These are phyloP conservation scores for Mnemiopsis leidyi DNA, from an alignment of 37 sponge, comb jelly and placozoan genomes.

Conservation along the genomic window DNA sequence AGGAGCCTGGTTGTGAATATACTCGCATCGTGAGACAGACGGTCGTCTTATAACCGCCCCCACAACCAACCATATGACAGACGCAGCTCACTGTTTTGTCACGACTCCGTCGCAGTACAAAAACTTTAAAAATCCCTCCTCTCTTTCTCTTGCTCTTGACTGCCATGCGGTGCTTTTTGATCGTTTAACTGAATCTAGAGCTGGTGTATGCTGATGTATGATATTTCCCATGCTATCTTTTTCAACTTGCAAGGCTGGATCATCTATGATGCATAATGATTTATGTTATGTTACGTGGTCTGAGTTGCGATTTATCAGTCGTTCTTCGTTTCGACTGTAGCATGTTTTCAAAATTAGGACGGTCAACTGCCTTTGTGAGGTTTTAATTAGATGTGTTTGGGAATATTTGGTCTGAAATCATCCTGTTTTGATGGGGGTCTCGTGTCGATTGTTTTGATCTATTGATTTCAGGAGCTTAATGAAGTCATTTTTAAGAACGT, in stretches of 20 bases:
- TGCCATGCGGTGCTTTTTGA: not conserved
- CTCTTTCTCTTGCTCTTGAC: not conserved
- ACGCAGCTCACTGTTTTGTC: not conserved
- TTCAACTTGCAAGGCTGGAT: not conserved
- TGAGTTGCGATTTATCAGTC: not conserved
- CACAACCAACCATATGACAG: not conserved
- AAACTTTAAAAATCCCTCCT: not conserved
- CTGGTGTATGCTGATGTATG: not conserved
- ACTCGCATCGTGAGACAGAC: not conserved
- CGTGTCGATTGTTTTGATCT: no score
- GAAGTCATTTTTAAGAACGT: no score
- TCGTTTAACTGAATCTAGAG: not conserved
- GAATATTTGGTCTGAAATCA: no score
- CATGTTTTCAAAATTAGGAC: not conserved
- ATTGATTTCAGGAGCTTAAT: no score
- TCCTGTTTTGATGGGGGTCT: no score
- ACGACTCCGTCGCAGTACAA: not conserved
- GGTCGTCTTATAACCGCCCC: not conserved
- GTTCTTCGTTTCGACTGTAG: not conserved
- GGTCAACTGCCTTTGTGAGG: not conserved
- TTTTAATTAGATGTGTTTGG: no score
- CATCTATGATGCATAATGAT: not conserved
- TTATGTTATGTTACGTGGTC: not conserved
- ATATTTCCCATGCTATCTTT: not conserved
- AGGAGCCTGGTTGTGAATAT: no score